These are phyloP conservation scores for Nomada hirtipes DNA, from an alignment of 2,888 invertebrate species.

Conservation along the genomic window DNA sequence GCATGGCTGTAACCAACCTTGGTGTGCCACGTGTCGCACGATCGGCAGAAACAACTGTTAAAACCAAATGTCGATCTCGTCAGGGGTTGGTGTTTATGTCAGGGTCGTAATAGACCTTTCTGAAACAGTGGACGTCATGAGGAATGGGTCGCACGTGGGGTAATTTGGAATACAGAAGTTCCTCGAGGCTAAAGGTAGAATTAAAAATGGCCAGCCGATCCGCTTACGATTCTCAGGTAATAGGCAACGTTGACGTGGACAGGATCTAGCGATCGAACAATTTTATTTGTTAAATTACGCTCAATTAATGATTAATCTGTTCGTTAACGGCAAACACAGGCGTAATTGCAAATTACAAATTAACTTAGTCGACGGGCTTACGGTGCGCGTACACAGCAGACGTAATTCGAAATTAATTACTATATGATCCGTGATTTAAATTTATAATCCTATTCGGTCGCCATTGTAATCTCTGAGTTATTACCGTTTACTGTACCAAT, in stretches of 20 bases:
- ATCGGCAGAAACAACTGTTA: constrained; percentile 36
- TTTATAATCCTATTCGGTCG: constrained; percentile 67
- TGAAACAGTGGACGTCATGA: constrained; percentile 63
- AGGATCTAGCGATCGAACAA: constrained; percentile 13
- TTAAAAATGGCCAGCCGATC: constrained; percentile 3
- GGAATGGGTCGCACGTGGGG: constrained; percentile 65
- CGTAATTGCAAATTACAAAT: constrained; percentile 68
- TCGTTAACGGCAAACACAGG: constrained; percentile 65
- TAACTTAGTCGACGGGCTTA: constrained; percentile 63
- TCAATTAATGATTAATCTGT: constrained; percentile 63
- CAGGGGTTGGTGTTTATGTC: constrained; percentile 43
- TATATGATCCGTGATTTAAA: constrained; percentile 71
- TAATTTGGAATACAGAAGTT: constrained; percentile 22
- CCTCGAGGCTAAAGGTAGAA: neutral
- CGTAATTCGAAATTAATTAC: constrained; percentile 71
- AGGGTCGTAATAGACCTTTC: constrained; percentile 63
- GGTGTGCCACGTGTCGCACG: constrained; percentile 43
- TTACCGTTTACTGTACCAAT: constrained; percentile 55
- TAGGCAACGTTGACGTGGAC: constrained; percentile 17
- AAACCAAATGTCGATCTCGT: constrained; percentile 53
- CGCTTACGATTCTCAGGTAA: neutral
- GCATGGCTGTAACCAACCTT: constrained; percentile 40
- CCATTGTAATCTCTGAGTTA: constrained; percentile 65
- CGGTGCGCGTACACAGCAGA: constrained; percentile 22
- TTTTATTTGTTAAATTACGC: constrained; percentile 59